Conservation (phyloP, 1,140 invertebrate genomes). For the Elymnias hypermnestra region DNA sequence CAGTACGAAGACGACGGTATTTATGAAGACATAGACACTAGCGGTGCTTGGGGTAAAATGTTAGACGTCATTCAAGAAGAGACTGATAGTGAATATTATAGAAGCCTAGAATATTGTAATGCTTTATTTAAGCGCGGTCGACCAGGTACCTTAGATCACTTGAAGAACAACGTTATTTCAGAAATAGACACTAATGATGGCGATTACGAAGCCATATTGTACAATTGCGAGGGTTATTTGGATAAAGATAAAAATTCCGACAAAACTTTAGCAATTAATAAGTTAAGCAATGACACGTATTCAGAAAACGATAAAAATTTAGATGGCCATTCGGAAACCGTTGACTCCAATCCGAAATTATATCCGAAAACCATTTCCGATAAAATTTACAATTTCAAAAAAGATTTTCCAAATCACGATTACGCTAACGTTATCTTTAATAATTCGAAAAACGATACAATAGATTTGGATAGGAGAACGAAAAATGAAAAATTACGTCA, state of each 20-base stretch:
- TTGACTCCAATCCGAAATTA: conserved; percentile 27
- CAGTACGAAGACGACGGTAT: conserved; percentile 61
- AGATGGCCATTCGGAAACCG: neutral
- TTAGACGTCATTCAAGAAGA: conserved; percentile 72
- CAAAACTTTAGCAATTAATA: neutral
- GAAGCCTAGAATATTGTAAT: conserved; percentile 58
- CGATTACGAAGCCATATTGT: conserved; percentile 46
- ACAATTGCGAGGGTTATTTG: conserved; percentile 50
- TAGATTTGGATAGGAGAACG: conserved; percentile 39
- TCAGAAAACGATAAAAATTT: conserved; percentile 29
- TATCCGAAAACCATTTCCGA: conserved; percentile 49
- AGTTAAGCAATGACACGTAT: conserved; percentile 26
- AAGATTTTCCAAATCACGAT: conserved; percentile 59
- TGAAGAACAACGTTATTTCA: conserved; percentile 2
- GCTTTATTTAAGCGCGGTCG: conserved; percentile 25
- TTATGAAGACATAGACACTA: conserved; percentile 67
- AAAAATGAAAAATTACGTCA: conserved; percentile 58
- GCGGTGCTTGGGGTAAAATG: conserved; percentile 35
- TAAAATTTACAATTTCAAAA: conserved; percentile 65
- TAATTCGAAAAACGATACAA: conserved; percentile 14
- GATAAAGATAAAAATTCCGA: conserved; percentile 25
- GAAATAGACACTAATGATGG: conserved; percentile 13
- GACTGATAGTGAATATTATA: conserved; percentile 70
- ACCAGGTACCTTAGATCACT: neutral
- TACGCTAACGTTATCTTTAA: conserved; percentile 51